Conservation (phyloP, 2,888 invertebrate genomes). For the Brenthis ino region DNA sequence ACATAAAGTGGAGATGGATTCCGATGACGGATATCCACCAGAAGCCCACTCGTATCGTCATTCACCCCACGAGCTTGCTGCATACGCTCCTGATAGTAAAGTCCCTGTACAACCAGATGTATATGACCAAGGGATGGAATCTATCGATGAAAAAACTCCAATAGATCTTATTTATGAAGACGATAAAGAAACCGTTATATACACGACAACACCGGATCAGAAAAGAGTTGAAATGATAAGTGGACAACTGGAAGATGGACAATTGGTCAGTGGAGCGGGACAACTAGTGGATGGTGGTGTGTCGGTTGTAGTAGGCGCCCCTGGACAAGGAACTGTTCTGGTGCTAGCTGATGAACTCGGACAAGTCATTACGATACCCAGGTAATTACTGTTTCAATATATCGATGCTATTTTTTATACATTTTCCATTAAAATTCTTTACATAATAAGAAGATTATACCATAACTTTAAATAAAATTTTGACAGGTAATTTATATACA, state of each 20-base stretch:
- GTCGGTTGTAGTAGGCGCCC: slow-evolving; percentile 77
- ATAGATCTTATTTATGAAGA: slow-evolving; percentile 93
- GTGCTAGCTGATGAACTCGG: slow-evolving; percentile 88
- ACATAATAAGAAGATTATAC: neutral
- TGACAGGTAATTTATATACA: neutral
- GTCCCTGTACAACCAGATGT: slow-evolving; percentile 81
- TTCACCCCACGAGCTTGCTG: slow-evolving; percentile 78
- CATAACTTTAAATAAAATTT: slow-evolving; percentile 1
- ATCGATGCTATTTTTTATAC: too few relatives aligned
- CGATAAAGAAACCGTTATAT: slow-evolving; percentile 92
- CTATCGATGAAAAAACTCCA: slow-evolving; percentile 86
- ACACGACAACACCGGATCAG: slow-evolving; percentile 89
- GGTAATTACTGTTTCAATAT: slow-evolving; percentile 63
- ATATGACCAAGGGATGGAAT: slow-evolving; percentile 76
- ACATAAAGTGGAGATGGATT: slow-evolving; percentile 84
- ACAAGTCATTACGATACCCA: slow-evolving; percentile 85
- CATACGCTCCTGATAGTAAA: slow-evolving; percentile 81
- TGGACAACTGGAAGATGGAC: slow-evolving; percentile 84
- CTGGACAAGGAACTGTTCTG: slow-evolving; percentile 84
- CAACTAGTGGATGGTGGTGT: slow-evolving; percentile 79
- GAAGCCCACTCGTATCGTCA: slow-evolving; percentile 83
- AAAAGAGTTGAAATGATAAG: slow-evolving; percentile 91
- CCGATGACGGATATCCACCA: slow-evolving; percentile 83
- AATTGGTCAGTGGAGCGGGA: slow-evolving; percentile 77
- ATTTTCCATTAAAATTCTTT: too few relatives aligned